Evolutionary conservation across 2,888 invertebrate species (phyloP).

Genomic region (Desoria tigrina): DNA sequence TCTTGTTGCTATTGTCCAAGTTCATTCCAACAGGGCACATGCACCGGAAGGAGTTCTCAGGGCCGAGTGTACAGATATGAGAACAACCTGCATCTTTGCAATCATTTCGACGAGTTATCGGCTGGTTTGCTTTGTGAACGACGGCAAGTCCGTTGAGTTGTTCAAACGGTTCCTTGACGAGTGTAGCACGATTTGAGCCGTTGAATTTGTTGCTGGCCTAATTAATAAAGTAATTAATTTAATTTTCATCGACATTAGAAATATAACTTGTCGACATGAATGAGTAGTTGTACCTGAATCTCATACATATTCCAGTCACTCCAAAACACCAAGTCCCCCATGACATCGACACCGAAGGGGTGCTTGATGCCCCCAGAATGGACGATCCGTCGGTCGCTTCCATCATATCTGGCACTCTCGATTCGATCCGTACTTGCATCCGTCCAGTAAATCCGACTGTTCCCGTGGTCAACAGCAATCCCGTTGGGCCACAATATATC

Average conservation of each 20-base stretch:
- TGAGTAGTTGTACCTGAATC: constrained; percentile 63
- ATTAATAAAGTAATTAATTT: no score
- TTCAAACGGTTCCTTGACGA: constrained; percentile 61
- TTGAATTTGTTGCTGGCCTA: constrained; percentile 76
- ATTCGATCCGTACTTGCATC: constrained; percentile 73
- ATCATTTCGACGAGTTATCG: constrained; percentile 60
- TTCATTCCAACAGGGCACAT: constrained; percentile 74
- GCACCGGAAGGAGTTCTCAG: constrained; percentile 61
- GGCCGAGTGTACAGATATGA: constrained; percentile 74
- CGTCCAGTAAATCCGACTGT: constrained; percentile 81
- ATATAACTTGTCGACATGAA: neutral
- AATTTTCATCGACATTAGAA: neutral
- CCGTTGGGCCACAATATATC: constrained; percentile 81
- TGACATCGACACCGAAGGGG: constrained; percentile 83
- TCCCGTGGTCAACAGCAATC: constrained; percentile 77
- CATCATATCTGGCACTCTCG: constrained; percentile 73
- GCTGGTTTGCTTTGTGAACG: constrained; percentile 70
- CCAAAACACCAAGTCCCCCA: constrained; percentile 86
- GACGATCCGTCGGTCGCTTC: constrained; percentile 66
- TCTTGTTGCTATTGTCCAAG: constrained; percentile 29
- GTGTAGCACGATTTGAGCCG: constrained; percentile 65
- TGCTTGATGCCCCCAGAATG: constrained; percentile 64
- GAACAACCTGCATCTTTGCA: constrained; percentile 69
- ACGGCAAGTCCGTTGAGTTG: constrained; percentile 69
- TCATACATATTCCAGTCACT: constrained; percentile 87